Percentiles rank a stretch among this genome's conserved stretches.
Conservation (phyloP, 2,113 vertebrate genomes). For the Coptodon bakossiorum region DNA sequence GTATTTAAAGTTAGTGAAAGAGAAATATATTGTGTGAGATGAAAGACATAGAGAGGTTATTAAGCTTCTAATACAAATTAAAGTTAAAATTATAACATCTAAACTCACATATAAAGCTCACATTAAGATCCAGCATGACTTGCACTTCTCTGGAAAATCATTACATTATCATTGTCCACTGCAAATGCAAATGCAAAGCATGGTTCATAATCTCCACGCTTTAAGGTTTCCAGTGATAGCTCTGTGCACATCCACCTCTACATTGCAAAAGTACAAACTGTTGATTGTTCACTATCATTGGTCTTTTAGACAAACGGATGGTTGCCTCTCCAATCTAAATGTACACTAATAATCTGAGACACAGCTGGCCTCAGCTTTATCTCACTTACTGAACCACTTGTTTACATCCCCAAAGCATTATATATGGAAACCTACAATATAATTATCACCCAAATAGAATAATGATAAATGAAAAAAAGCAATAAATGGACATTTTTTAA, state of each 20-base stretch:
- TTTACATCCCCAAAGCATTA: not conserved
- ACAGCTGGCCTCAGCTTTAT: not conserved
- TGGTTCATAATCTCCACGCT: not conserved
- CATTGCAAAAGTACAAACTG: not conserved
- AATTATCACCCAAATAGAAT: not conserved
- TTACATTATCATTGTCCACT: not conserved
- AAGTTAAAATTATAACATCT: not conserved
- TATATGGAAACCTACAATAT: not conserved
- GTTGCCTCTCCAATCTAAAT: not conserved
- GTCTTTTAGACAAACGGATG: not conserved
- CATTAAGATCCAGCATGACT: not conserved
- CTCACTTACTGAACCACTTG: not conserved
- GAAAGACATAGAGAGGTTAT: not conserved
- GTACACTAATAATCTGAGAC: not conserved
- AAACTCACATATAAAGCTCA: not conserved
- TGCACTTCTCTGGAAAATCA: not conserved
- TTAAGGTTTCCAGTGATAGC: not conserved
- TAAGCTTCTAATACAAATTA: not conserved
- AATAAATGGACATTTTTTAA: not conserved
- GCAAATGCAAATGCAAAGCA: not conserved
- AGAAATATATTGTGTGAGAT: not conserved
- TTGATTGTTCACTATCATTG: not conserved
- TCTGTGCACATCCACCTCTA: not conserved
- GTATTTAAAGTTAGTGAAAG: not conserved
- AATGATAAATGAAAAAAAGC: not conserved